Percentiles rank a stretch among this genome's conserved stretches.
These are phyloP conservation scores for Xiphophorus birchmanni DNA, from an alignment of 2,797 vertebrate genomes.

Conservation along the genomic window DNA sequence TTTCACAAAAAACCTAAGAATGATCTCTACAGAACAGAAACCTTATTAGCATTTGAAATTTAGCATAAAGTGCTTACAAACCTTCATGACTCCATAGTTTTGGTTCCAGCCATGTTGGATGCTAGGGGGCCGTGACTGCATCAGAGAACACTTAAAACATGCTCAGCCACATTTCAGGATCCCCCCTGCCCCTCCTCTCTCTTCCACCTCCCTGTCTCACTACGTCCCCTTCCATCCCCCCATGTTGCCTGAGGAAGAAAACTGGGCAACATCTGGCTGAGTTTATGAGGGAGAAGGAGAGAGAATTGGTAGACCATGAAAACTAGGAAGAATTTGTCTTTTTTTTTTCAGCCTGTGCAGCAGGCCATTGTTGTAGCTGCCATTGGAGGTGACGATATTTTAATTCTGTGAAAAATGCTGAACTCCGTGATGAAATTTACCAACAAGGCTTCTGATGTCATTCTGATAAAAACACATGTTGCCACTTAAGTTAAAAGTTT, in stretches of 20 bases:
- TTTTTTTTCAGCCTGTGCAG: conserved; percentile 66
- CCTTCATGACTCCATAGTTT: conserved; percentile 4
- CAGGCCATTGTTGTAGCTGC: conserved; percentile 72
- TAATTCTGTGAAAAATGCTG: conserved; percentile 68
- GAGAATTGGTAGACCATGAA: conserved; percentile 79
- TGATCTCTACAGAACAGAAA: background rate
- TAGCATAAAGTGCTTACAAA: conserved; percentile 28
- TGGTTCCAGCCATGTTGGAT: conserved; percentile 50
- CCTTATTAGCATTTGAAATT: conserved; percentile 1
- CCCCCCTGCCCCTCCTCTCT: conserved; percentile 38
- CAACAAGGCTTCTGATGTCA: conserved; percentile 38
- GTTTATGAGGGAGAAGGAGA: conserved; percentile 77
- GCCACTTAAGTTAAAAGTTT: conserved; percentile 84
- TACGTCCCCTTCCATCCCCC: conserved; percentile 44
- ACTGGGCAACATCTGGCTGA: conserved; percentile 85
- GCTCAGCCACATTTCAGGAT: conserved; percentile 70
- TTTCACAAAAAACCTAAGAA: background rate
- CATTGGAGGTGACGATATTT: conserved; percentile 65
- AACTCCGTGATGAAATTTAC: conserved; percentile 56
- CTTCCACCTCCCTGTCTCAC: conserved; percentile 57
- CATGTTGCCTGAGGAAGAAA: conserved; percentile 74
- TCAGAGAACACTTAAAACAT: conserved; percentile 71
- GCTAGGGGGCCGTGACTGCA: conserved; percentile 49
- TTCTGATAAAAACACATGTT: conserved; percentile 48
- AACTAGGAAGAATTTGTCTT: conserved; percentile 73